Percentiles rank a stretch among this genome's conserved stretches.
phyloP scores from a whole-genome alignment of 2,888 invertebrate genomes.

The Conomelus anceps region DNA sequence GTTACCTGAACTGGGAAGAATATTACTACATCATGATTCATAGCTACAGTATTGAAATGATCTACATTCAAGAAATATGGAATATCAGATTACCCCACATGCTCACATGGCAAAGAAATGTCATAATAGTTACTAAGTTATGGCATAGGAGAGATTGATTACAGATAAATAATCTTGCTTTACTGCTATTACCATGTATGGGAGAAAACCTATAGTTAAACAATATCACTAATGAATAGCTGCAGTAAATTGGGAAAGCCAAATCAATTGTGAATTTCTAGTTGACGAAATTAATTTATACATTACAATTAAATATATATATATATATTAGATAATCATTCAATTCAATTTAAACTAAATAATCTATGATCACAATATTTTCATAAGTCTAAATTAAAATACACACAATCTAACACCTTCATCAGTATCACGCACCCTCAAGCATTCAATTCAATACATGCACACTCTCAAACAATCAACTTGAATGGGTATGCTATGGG shows the following conservation, averaged over 20 bases:
- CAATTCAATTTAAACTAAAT: slow-evolving; percentile 28
- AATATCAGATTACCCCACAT: neutral
- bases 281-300: neutral
- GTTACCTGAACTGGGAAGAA: too few species aligned
- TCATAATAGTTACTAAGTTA: neutral
- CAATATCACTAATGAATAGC: neutral
- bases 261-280: neutral
- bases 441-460: slow-evolving; percentile 3
- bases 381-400: slow-evolving; percentile 30
- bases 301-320: slow-evolving; percentile 25
- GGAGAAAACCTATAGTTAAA: neutral
- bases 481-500: neutral
- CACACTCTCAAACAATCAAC: slow-evolving; percentile 2
- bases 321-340: slow-evolving; percentile 20
- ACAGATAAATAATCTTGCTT: neutral
- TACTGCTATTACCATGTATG: neutral
- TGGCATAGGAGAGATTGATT: neutral
- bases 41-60: neutral
- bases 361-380: slow-evolving; percentile 32
- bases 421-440: slow-evolving; percentile 1
- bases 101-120: neutral
- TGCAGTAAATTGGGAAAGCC: neutral
- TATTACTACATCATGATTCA: too few species aligned
- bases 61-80: neutral
- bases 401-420: slow-evolving; percentile 20